Percentiles rank a stretch among this genome's conserved stretches.
Conservation (phyloP, 2,888 invertebrate species). For the Microctonus brassicae region DNA sequence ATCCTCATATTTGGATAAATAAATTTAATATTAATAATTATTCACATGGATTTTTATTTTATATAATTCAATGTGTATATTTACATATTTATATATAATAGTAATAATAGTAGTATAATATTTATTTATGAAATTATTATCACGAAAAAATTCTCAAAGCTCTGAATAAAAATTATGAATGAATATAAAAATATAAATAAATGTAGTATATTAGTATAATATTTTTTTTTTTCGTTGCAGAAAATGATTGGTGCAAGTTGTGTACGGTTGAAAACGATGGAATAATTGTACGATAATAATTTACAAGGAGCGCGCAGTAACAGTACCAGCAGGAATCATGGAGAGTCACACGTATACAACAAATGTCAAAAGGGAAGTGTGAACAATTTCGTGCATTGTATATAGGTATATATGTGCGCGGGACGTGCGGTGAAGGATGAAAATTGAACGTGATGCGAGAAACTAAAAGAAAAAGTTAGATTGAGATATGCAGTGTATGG, state of each 20-base stretch:
- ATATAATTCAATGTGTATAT: too few relatives aligned
- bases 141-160: not conserved
- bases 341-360: constrained; percentile 56
- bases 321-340: constrained; percentile 46
- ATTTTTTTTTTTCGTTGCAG: not conserved
- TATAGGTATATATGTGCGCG: constrained; percentile 23
- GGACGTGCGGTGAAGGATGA: too few relatives aligned
- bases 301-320: not conserved
- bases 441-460: not conserved
- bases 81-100: too few relatives aligned
- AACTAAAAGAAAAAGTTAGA: not conserved
- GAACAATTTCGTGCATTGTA: constrained; percentile 70
- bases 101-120: too few relatives aligned
- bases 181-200: not conserved
- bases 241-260: constrained; percentile 15
- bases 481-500: constrained; percentile 6
- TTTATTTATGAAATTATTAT: not conserved
- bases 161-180: too few relatives aligned
- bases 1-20: too few relatives aligned
- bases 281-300: not conserved
- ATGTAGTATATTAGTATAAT: not conserved
- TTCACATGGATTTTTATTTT: too few relatives aligned
- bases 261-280: not conserved
- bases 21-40: too few relatives aligned
- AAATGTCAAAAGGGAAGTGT: constrained; percentile 66